Base-by-base conservation (phyloP, 2,888 invertebrate species). In the Coelinius sp. region DNA sequence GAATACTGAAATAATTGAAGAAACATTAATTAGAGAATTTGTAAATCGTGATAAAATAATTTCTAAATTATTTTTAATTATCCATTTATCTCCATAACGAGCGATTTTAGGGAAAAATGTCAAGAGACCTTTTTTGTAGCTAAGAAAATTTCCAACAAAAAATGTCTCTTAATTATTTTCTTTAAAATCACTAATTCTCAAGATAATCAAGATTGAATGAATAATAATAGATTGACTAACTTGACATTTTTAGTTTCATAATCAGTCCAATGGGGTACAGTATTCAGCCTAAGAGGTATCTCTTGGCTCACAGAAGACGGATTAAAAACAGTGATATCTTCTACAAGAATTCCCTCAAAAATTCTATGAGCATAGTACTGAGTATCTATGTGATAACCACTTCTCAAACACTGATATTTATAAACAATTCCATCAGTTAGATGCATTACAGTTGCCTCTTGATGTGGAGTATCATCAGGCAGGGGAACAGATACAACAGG, bases 361-460 rank as follows among this genome's bases (percentile, higher is more conserved):
- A 92, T 92, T 79, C 96, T 91, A 85, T 96, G 96, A 6, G 95
- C 94, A 85, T 94, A 96, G 86, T 93, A 93, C 76, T 92, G 90
- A 81, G 92, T 92, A 1, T 91, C 90, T 3, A 92, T 89, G 79
- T 92, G 91, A 79, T 92, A 89, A 17, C 91, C 91, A 73, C 91
- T 90, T 77, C 90, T 89, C 75, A 92, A 91, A 81, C 94, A 94
- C 83, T 93, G 93, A 88, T 91, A 93, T 82, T 92, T 90, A 73
- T 87, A 81, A 22, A 92, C 91, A 77, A 93, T 90, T 35, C 94
- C 94, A 66, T 90, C 91, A 73, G 90, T 89, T 81, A 92, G 93
- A 77, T 94, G 93, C 0, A 92, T 91, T 14, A 94, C 91, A 1
- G 91, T 91, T n/a, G 93, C 92, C 84, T 94, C 93, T 69, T 90